Evolutionary conservation across 2,888 invertebrate genomes (phyloP), one percentile per base, ranked within the genome.

Genomic region (Saturnia pavonia): DNA sequence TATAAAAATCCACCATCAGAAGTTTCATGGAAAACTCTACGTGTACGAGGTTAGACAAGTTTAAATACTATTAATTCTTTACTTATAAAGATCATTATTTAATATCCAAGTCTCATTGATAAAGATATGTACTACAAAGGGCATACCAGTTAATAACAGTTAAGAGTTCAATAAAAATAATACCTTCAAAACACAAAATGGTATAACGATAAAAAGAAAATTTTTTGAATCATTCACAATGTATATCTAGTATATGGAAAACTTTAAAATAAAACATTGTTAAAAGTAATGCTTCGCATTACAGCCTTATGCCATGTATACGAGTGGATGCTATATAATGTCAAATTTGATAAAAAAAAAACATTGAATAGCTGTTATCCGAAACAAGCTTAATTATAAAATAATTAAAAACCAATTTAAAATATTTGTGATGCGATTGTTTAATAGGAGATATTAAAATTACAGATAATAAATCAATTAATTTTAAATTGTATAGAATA

Each of bases 261-360:
- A 76, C 75, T 75, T 76, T 76, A 76, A 78, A 78, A 77, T 81
- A 80, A 85, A 84, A 88, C 85, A 85, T 89, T 84, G 84, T 85
- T 85, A 85, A 82, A 85, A 81, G 93, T 91, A 91, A 92, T 93
- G 91, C 88, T 71, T 71, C 73, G 88, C 90, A 92, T 94, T 92
- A 88, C 94, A 94, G 95, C 96, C 96, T 96, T 96, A 95, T 94
- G 94, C 95, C 57, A 95, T 95, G 96, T 96, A 96, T 96, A 96
- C 96, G 96, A 95, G 86, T 82, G 89, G 87, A 82, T 79, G 88
- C 92, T 88, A 87, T 83, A 83, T 83, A 86, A 86, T 83, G 86
- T 88, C 86, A 80, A 85, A 88, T 87, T 85, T 87, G 88, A 87
- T 67, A 69, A 54, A 40, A 66, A 48, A 48, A 8, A 27, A 8